Conservation (phyloP, 2,888 invertebrate genomes). For the Ophion costatus region DNA sequence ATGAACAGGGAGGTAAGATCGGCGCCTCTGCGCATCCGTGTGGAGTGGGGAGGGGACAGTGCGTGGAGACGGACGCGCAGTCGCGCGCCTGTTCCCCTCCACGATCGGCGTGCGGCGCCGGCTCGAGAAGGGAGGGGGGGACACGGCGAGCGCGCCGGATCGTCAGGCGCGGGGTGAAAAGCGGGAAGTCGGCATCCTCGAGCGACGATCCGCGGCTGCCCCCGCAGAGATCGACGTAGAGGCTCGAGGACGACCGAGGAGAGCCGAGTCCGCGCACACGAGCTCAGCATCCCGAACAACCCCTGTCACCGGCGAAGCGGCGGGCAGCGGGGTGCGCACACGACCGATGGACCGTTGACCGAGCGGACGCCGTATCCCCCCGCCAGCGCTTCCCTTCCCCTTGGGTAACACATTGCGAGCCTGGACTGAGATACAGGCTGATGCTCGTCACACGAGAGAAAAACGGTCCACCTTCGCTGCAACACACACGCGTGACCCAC, state of each 20-base stretch:
- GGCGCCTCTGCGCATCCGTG: conserved; percentile 15
- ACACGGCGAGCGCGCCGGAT: conserved; percentile 17
- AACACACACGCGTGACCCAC: not conserved
- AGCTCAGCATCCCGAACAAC: conserved; percentile 62
- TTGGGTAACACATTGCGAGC: conserved; percentile 38
- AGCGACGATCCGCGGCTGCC: conserved; percentile 75
- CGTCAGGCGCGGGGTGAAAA: conserved; percentile 12
- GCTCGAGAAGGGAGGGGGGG: conserved; percentile 11
- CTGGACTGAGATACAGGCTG: conserved; percentile 27
- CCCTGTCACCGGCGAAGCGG: conserved; percentile 29
- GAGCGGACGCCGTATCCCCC: conserved; percentile 23
- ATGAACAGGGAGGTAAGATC: conserved; percentile 65
- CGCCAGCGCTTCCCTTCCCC: not conserved
- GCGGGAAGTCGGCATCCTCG: conserved; percentile 60
- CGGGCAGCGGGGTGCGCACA: conserved; percentile 2
- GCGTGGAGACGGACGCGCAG: not conserved
- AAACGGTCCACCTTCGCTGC: not conserved
- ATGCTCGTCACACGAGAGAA: conserved; percentile 23
- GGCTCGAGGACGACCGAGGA: conserved; percentile 74
- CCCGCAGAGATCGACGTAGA: conserved; percentile 83
- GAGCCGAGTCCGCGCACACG: conserved; percentile 69
- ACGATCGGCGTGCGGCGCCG: conserved; percentile 15
- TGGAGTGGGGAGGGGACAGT: conserved; percentile 42
- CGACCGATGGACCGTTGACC: conserved; percentile 43
- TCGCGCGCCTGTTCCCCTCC: conserved; percentile 7